Evolutionary conservation across 1,140 invertebrate genomes (phyloP), one percentile per base, ranked within the genome.

Genomic region (Brachionus rubens): DNA sequence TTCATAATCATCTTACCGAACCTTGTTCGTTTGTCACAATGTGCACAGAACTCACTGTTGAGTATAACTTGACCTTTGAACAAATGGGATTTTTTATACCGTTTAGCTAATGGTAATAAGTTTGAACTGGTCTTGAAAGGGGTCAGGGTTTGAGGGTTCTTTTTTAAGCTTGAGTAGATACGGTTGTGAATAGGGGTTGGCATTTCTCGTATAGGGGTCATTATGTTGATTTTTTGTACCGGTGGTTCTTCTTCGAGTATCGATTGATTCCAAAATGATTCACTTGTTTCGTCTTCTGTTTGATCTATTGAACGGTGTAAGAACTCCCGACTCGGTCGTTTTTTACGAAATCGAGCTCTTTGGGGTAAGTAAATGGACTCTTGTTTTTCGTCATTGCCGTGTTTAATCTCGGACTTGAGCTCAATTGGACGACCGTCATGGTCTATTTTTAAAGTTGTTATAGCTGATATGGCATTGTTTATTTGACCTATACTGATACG

Each of bases 1-100:
- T 47, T 54, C 36, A 52, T 47, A 10, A 59, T 54, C 41, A 67
- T 43, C 56, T 68, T 67, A n/a, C 76, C 76, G 33, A 77, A 77
- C 7, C 36, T 12, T 30, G 54, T 67, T 41, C 62, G n/a, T 26
- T 68, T 67, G 24, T 67, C 40, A 24, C 76, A 77, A 59, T 41
- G 33, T 10, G 52, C 48, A 26, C 72, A 76, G 9, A 59, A 47
- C 21, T 76, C 72, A 12, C 48, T 54, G 6, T 54, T 76, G 28
- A 76, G 5, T 10, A 76, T 76, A 0, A 59, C 72, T 76, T 76
- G 72, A 3, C 14, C 48, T 26, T 56, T 76, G 50, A 59, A 76
- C 48, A 41, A 40, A 41, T 76, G 52, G 2, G 48, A 56, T n/a
- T 48, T 43, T 48, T 76, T 76, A 50, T 76, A 72, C 5, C 50